phyloP scores from a whole-genome alignment of 2,888 invertebrate species.

The Drosophila atripex region DNA sequence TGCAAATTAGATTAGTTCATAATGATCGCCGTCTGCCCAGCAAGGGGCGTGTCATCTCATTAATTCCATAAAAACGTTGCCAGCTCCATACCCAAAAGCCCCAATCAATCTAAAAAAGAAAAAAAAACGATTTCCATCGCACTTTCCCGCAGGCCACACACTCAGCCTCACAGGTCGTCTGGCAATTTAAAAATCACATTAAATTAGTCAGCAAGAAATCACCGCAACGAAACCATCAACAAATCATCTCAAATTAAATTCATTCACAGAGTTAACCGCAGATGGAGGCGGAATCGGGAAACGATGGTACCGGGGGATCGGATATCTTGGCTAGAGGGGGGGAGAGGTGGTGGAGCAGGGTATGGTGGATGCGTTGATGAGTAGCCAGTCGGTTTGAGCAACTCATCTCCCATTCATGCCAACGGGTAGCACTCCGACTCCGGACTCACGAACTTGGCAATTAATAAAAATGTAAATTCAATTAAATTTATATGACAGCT shows the following conservation, averaged over 20 bases:
- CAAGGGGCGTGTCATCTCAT: constrained; percentile 61
- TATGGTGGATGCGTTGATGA: constrained; percentile 26
- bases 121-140: constrained; percentile 15
- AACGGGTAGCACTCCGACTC: constrained; percentile 52
- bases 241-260: constrained; percentile 80
- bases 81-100: constrained; percentile 41
- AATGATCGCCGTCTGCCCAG: constrained; percentile 40
- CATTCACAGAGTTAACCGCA: constrained; percentile 60
- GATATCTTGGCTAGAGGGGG: neutral
- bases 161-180: constrained; percentile 37
- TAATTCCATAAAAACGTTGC: constrained; percentile 48
- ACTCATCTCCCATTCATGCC: constrained; percentile 62
- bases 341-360: neutral
- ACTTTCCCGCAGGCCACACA: constrained; percentile 56
- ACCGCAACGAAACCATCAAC: constrained; percentile 79
- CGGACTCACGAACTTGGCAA: constrained; percentile 60
- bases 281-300: constrained; percentile 12
- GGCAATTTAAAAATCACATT: constrained; percentile 80
- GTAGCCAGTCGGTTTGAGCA: constrained; percentile 34
- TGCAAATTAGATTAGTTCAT: constrained; percentile 61
- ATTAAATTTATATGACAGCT: constrained; percentile 83
- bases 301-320: neutral
- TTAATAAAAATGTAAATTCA: constrained; percentile 83
- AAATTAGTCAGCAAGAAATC: constrained; percentile 81
- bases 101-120: constrained; percentile 65